Percentiles rank a stretch among this genome's conserved stretches.
phyloP scores from a whole-genome alignment of 1,140 invertebrate genomes.

The Trachymyrmex septentrionalis region DNA sequence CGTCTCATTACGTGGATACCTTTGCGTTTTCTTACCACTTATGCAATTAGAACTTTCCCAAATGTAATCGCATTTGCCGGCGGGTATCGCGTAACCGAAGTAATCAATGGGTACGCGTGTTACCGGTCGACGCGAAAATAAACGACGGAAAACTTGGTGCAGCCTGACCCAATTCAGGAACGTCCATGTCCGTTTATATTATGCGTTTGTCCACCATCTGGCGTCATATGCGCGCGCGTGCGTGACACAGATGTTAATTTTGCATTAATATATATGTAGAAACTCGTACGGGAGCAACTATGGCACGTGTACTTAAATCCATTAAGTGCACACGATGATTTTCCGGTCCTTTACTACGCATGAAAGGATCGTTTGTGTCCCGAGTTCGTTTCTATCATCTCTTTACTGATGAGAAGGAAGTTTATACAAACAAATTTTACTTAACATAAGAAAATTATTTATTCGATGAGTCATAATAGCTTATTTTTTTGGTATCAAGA shows the following conservation, averaged over 20 bases:
- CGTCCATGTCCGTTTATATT: constrained; percentile 38
- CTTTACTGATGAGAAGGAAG: no score
- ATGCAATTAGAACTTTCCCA: constrained; percentile 35
- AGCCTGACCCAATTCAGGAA: constrained; percentile 46
- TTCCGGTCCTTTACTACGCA: no score
- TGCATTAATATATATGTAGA: constrained; percentile 35
- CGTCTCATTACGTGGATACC: neutral
- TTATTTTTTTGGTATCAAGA: neutral
- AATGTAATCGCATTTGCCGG: constrained; percentile 22
- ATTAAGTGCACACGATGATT: no score
- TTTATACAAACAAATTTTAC: no score
- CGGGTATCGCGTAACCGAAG: constrained; percentile 32
- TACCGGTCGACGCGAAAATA: constrained; percentile 34
- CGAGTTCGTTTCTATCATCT: no score
- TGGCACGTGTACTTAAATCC: neutral
- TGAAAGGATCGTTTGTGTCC: no score
- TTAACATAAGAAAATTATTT: no score
- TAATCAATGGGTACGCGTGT: constrained; percentile 37
- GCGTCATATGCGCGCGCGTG: neutral
- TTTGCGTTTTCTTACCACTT: neutral
- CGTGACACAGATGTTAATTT: constrained; percentile 38
- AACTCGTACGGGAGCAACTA: neutral
- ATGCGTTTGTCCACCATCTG: constrained; percentile 45
- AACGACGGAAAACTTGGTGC: constrained; percentile 49
- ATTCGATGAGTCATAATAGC: no score